Base-by-base conservation (phyloP, 2,888 invertebrate genomes). In the Xestobium rufovillosum region DNA sequence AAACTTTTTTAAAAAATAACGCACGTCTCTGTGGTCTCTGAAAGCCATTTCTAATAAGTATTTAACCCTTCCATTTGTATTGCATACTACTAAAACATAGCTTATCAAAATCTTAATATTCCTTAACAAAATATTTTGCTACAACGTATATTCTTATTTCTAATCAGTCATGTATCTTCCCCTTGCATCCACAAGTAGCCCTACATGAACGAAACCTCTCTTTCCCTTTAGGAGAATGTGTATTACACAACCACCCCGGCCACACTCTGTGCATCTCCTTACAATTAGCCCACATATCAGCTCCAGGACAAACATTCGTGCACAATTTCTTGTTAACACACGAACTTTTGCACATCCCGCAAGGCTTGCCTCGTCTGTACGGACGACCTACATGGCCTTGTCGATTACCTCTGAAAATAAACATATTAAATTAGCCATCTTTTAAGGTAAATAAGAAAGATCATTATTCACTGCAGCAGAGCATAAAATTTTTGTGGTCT, bases 221-320 rank as follows among this genome's bases (percentile, higher is more conserved):
- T 3, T 71, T 70, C 19, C 78, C 77, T 43, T 74, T 68, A 10
- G 63, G 57, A 3, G 73, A 71, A 28, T 65, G 60, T 31, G 69
- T 70, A 31, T 69, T 62, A 53, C 80, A 80, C 4, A 80, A 61
- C 79, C 79, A 80, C 23, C 61, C 65, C 29, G 67, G 71, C 70
- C 74, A 75, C 29, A 69, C 69, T 41, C 66, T 55, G 43, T 74
- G 63, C 14, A 86, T 66, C 35, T 80, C 75, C 12, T 64, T 66
- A 60, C 87, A 87, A 63, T 87, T 86, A 34, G 77, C 75, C 76
- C 77, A 86, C 23, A 71, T 64, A 60, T 85, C 83, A 26, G 76
- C 76, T 42, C 71, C 71, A 11, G 23, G 71, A 53, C 87, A 87
- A 1, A 75, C 57, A 65, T 87, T 87, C 25, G 75, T 78, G 65